Conservation (phyloP, 2,113 vertebrate genomes). For the Tachysurus fulvidraco region DNA sequence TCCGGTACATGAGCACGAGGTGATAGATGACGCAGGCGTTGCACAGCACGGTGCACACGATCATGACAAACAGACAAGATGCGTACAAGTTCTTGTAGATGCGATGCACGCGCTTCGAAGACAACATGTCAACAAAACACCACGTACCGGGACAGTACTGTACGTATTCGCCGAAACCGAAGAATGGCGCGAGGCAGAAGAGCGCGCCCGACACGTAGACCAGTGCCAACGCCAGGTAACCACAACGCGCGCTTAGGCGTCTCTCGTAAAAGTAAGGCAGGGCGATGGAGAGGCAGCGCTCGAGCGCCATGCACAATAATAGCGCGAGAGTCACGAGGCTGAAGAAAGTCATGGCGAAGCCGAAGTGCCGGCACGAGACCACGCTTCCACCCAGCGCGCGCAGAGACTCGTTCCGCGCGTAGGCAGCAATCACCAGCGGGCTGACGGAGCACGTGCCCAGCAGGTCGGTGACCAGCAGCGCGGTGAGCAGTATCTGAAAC, state of each 20-base stretch:
- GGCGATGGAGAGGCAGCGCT: constrained; percentile 81
- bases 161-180: constrained; percentile 65
- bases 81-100: constrained; percentile 77
- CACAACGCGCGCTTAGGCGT: constrained; percentile 66
- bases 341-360: constrained; percentile 78
- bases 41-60: constrained; percentile 76
- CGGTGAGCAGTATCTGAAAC: constrained; percentile 74
- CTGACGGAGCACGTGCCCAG: constrained; percentile 76
- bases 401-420: constrained; percentile 64
- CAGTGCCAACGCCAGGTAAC: constrained; percentile 60
- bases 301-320: constrained; percentile 82
- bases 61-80: constrained; percentile 74
- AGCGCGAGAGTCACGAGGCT: constrained; percentile 75
- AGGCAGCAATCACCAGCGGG: constrained; percentile 73
- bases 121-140: constrained; percentile 79
- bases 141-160: constrained; percentile 84
- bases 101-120: accelerated
- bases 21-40: constrained; percentile 74
- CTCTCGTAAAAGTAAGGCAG: constrained; percentile 80
- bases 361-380: constrained; percentile 70
- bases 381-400: background rate
- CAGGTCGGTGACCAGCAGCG: constrained; percentile 77
- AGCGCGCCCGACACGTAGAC: constrained; percentile 66
- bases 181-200: constrained; percentile 74
- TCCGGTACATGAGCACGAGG: constrained; percentile 74